A percentile compares a stretch with the other conserved stretches of the same genome.
phyloP scores from a whole-genome alignment of 2,113 vertebrate genomes.

The Triplophysa siluroides region DNA sequence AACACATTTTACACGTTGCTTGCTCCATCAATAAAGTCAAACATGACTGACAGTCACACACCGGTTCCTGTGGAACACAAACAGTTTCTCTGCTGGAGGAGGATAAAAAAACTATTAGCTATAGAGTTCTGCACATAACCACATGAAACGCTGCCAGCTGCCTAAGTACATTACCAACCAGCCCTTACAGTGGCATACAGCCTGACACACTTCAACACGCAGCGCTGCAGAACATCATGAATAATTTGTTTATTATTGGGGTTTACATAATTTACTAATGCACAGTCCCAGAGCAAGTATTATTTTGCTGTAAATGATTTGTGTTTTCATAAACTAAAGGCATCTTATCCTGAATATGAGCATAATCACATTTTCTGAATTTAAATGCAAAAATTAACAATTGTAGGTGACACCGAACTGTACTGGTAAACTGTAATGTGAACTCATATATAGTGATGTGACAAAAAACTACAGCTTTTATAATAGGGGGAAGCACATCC shows the following conservation, averaged over 20 bases:
- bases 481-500: too few relatives aligned
- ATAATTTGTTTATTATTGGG: background rate
- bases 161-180: conserved; percentile 37
- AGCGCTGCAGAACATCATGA: background rate
- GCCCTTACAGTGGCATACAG: background rate
- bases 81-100: conserved; percentile 19
- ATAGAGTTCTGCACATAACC: conserved; percentile 35
- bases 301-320: too few relatives aligned
- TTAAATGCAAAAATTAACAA: background rate
- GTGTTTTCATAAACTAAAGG: too few relatives aligned
- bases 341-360: too few relatives aligned
- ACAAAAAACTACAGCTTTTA: too few relatives aligned
- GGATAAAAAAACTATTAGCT: conserved; percentile 39
- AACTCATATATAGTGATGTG: too few relatives aligned
- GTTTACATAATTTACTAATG: too few relatives aligned
- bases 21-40: conserved; percentile 19
- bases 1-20: background rate
- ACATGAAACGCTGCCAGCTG: conserved; percentile 32
- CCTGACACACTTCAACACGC: background rate
- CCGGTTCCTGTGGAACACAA: background rate
- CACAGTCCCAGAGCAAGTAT: too few relatives aligned
- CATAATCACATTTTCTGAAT: too few relatives aligned
- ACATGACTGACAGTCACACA: background rate
- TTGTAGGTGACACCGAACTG: too few relatives aligned
- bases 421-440: too few relatives aligned